Evolutionary conservation across 2,888 invertebrate species (phyloP).

Genomic region (Macrostomum cliftonense): DNA sequence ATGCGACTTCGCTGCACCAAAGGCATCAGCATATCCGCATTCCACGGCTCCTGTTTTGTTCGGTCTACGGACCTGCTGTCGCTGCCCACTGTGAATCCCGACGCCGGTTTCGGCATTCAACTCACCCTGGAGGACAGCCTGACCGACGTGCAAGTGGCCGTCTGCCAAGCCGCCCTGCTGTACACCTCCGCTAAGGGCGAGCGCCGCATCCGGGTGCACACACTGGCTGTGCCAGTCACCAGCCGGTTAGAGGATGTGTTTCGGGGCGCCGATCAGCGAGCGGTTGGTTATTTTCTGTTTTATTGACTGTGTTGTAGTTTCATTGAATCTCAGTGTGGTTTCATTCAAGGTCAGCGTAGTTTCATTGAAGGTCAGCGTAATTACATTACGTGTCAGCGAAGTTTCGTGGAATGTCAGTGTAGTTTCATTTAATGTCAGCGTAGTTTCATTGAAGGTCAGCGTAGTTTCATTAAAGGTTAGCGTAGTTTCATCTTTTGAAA

Average conservation of each 20-base stretch:
- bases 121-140: constrained; percentile 66
- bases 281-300: constrained; percentile 46
- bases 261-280: constrained; percentile 72
- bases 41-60: constrained; percentile 98
- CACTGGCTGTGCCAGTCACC: constrained; percentile 74
- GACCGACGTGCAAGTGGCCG: constrained; percentile 43
- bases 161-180: constrained; percentile 88
- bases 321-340: too few relatives aligned
- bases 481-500: too few relatives aligned
- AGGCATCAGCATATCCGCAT: constrained; percentile 44
- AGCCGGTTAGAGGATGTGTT: constrained; percentile 64
- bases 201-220: constrained; percentile 86
- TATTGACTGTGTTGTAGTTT: too few relatives aligned
- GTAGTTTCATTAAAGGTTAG: too few relatives aligned
- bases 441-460: too few relatives aligned
- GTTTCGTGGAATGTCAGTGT: too few relatives aligned
- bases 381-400: too few relatives aligned
- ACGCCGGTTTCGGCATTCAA: constrained; percentile 94
- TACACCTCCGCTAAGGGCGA: constrained; percentile 91
- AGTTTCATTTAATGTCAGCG: too few relatives aligned
- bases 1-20: constrained; percentile 78
- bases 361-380: too few relatives aligned
- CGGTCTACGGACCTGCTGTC: constrained; percentile 86
- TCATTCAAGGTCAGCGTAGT: too few relatives aligned
- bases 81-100: constrained; percentile 88